These are phyloP conservation scores for Willisornis vidua DNA, from an alignment of 2,113 vertebrate species.

Conservation along the genomic window DNA sequence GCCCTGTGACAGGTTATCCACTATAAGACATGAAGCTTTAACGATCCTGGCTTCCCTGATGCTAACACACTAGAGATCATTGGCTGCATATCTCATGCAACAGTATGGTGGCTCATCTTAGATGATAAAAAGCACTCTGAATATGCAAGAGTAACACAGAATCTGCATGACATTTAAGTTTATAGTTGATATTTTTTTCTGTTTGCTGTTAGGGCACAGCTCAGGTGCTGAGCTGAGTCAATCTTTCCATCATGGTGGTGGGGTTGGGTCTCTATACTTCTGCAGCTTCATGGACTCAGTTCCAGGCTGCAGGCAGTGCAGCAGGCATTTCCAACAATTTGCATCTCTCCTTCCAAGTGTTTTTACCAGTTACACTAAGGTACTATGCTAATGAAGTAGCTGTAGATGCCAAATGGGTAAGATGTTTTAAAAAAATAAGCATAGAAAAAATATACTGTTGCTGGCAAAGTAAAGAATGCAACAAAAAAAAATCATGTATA, in stretches of 20 bases:
- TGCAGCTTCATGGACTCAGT: neutral
- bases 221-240: neutral
- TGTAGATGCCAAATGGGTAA: neutral
- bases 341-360: neutral
- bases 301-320: neutral
- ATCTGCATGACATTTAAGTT: neutral
- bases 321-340: neutral
- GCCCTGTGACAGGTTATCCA: neutral
- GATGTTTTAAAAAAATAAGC: neutral
- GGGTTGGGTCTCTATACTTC: neutral
- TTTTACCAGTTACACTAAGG: neutral
- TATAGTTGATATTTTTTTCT: neutral
- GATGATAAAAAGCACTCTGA: neutral
- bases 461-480: neutral
- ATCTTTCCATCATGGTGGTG: rapidly evolving
- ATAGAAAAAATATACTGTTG: neutral
- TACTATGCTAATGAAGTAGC: neutral
- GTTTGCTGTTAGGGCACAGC: neutral
- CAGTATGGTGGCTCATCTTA: neutral
- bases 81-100: neutral
- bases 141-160: neutral
- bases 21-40: neutral
- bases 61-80: neutral
- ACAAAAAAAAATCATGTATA: neutral
- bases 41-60: neutral